A percentile compares a stretch with the other conserved stretches of the same genome.
These are phyloP conservation scores for Drosophila albomicans DNA, from an alignment of 1,140 invertebrate species.

Conservation along the genomic window DNA sequence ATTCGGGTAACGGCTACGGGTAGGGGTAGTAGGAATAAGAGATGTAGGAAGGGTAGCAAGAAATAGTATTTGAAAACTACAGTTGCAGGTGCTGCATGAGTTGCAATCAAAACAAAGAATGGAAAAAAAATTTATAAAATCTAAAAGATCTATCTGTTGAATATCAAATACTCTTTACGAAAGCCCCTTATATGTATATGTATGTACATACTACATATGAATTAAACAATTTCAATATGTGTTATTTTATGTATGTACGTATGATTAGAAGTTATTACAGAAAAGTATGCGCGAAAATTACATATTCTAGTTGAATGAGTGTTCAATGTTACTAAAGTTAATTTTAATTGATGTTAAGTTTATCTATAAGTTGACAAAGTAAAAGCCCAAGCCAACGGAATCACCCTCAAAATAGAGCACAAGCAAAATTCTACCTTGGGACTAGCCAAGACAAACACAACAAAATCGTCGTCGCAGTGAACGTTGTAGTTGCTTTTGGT, in stretches of 20 bases:
- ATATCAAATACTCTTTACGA: slow-evolving; percentile 36
- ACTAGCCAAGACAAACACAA: slow-evolving; percentile 73
- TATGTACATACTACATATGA: too few relatives aligned
- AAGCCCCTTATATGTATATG: neutral
- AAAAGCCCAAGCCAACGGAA: slow-evolving; percentile 15
- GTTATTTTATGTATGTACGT: too few relatives aligned
- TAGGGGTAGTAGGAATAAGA: neutral
- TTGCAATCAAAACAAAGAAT: slow-evolving; percentile 74
- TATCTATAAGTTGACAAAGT: too few relatives aligned
- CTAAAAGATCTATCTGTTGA: slow-evolving; percentile 20
- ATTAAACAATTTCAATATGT: too few relatives aligned
- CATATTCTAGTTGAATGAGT: too few relatives aligned
- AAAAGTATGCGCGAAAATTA: too few relatives aligned
- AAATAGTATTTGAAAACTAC: slow-evolving; percentile 17
- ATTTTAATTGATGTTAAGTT: too few relatives aligned
- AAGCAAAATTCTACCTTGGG: slow-evolving; percentile 58
- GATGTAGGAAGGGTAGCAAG: neutral
- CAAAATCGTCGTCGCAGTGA: slow-evolving; percentile 51
- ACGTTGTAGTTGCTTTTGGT: slow-evolving; percentile 65
- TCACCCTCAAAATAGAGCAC: neutral
- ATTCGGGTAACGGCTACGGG: neutral
- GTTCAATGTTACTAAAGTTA: too few relatives aligned
- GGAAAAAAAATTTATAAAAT: slow-evolving; percentile 2
- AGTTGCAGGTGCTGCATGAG: slow-evolving; percentile 72
- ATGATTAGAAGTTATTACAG: too few relatives aligned